Evolutionary conservation across 2,888 invertebrate genomes (phyloP), one percentile per base, ranked within the genome.

Genomic region (Leucania comma): DNA sequence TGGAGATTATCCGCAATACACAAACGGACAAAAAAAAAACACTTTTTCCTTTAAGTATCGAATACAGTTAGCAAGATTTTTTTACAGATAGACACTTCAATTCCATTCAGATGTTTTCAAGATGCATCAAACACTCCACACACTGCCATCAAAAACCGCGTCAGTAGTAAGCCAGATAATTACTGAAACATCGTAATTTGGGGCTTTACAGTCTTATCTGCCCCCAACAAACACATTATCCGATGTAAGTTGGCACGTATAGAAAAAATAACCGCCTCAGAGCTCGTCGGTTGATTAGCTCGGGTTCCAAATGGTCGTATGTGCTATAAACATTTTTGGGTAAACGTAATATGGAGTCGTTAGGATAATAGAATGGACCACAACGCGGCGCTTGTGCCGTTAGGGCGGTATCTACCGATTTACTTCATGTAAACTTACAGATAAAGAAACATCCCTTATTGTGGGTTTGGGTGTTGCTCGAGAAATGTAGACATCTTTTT

Each of bases 331-430:
- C 91, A 93, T 93, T 93, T 95, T 94, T 93, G 93, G 94, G 94
- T 93, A 93, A 93, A 93, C 90, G 94, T 94, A 95, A 95, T 95
- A 95, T 92, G 89, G 90, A 87, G 93, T 93, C 93, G 93, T 95
- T 95, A 92, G 91, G 91, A 92, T 95, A 93, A 95, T 94, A 94
- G 95, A 92, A 93, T 90, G 90, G 89, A 89, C 91, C 88, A 84
- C 87, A 86, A 88, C 81, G 85, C 84, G 82, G 83, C 83, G 80
- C 76, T 66, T 51, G 53, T 68, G 78, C 77, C 72, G 80, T 87
- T 87, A 83, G 68, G 79, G 80, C 67, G 71, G 78, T 79, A 78
- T 85, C 75, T 80, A 53, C 68, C 76, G 80, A 82, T 89, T 89
- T 89, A 87, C 83, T 87, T 86, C 88, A 87, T 89, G 86, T 88